Base-by-base conservation (phyloP, 1,140 invertebrate species). In the Mamestra configurata region DNA sequence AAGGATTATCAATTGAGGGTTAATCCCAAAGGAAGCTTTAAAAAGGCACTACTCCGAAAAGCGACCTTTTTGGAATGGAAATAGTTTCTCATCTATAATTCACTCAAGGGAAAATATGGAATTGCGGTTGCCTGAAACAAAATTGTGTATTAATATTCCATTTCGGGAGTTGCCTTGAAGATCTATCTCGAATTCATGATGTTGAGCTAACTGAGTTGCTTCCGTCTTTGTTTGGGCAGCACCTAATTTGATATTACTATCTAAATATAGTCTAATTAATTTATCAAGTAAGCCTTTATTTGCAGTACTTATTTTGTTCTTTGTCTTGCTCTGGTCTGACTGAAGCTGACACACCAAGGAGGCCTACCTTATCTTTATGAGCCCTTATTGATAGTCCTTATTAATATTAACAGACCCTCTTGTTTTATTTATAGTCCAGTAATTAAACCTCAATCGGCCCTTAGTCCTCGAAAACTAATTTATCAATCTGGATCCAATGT, bases 401-500 rank as follows among this genome's bases (percentile, higher is more conserved):
- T 53, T 7, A 22, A 53, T 53, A 53, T 53, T 22, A 57, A 20
- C 31, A 66, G 35, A 18, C 10, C 18, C 15, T 66, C 18, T 35
- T 20, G 31, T 37, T 37, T 66, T 37, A 66, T 40, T 64, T 40
- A 40, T 66, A 66, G 53, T 11, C 35, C 22, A 46, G 66, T 70
- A 70, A 27, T 46, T 27, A 51, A 53, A 51, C 49, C 31, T 57
- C 53, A 73, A 40, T 57, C 10, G 51, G 5, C 18, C 7, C 43
- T 53, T 72, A 73, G 49, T 51, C 35, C 20, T 31, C 49, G n/a
- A 31, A 43, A n/a, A 73, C 49, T 22, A 57, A 57, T 73, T 37
- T 57, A 73, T 57, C 53, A 43, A 57, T 73, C 49, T 73, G 31
- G 66, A 57, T 73, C n/a, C 53, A 73, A n/a, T 15, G 53, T 40